Evolutionary conservation across 2,888 invertebrate genomes (phyloP).

Genomic region (Leucoptera coffeella): DNA sequence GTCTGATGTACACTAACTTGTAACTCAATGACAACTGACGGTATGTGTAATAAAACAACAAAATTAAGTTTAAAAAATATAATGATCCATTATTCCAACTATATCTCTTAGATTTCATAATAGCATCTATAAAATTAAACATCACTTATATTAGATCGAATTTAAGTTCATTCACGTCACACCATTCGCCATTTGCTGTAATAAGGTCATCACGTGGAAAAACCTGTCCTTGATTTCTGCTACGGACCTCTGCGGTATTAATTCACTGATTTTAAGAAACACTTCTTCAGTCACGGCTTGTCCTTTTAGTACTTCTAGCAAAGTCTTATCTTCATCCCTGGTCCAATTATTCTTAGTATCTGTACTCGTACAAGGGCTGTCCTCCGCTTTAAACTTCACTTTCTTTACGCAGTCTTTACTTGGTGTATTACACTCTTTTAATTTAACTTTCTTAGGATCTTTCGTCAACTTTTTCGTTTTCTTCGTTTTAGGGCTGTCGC

Average conservation of each 20-base stretch:
- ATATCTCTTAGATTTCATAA: no score
- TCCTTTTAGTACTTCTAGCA: conserved; percentile 69
- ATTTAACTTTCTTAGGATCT: not conserved
- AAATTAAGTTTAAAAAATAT: no score
- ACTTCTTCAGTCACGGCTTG: conserved; percentile 60
- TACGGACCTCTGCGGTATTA: conserved; percentile 49
- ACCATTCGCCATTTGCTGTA: conserved; percentile 52
- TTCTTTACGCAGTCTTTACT: no score
- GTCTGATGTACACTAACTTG: no score
- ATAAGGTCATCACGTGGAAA: conserved; percentile 54
- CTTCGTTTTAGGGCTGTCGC: conserved; percentile 19
- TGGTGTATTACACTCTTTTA: no score
- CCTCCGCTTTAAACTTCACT: not conserved
- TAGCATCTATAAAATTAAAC: no score
- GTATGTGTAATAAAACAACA: no score
- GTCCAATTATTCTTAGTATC: conserved; percentile 55
- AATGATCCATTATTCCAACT: no score
- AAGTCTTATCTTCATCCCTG: conserved; percentile 75
- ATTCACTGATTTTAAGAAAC: conserved; percentile 48
- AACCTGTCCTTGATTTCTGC: conserved; percentile 57
- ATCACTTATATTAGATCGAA: no score
- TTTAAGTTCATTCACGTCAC: conserved; percentile 3
- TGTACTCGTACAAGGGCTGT: no score
- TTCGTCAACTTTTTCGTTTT: conserved; percentile 5
- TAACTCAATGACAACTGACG: no score